A percentile compares a stretch with the other conserved stretches of the same genome.
Evolutionary conservation across 2,113 vertebrate species (phyloP).

Genomic region (Crotalus tigris): DNA sequence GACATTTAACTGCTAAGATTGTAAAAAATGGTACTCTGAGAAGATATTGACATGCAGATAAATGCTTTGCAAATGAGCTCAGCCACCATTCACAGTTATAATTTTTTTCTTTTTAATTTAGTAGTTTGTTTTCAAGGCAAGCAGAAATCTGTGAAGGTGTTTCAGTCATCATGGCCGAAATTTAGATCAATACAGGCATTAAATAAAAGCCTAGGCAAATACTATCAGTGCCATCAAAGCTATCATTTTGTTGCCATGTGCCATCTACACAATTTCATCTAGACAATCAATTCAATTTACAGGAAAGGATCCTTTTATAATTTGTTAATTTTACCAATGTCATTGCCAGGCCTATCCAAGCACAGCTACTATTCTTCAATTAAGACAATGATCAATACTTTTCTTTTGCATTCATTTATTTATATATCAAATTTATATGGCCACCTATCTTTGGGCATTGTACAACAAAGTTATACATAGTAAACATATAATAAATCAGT

Average conservation of each 20-base stretch:
- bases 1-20: background rate
- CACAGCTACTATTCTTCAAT: slow-evolving; percentile 39
- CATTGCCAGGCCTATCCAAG: slow-evolving; percentile 38
- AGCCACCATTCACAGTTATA: slow-evolving; percentile 21
- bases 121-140: slow-evolving; percentile 42
- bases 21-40: background rate
- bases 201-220: slow-evolving; percentile 51
- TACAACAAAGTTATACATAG: background rate
- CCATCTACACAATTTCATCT: slow-evolving; percentile 18
- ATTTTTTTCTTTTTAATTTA: slow-evolving; percentile 33
- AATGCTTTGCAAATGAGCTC: slow-evolving; percentile 42
- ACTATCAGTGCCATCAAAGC: slow-evolving; percentile 32
- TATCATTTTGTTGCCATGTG: slow-evolving; percentile 33
- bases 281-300: slow-evolving; percentile 57
- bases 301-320: slow-evolving; percentile 51
- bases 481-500: background rate
- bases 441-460: background rate
- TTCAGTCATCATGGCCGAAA: slow-evolving; percentile 41
- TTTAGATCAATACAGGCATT: slow-evolving; percentile 44
- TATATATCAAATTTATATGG: background rate
- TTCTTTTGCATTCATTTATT: slow-evolving; percentile 1
- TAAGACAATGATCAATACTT: slow-evolving; percentile 50
- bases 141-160: slow-evolving; percentile 36
- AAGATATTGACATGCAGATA: slow-evolving; percentile 38
- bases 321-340: slow-evolving; percentile 52